A percentile compares a stretch with the other conserved stretches of the same genome.
These are phyloP conservation scores for Coenonympha arcania DNA, from an alignment of 2,888 invertebrate species.

Conservation along the genomic window DNA sequence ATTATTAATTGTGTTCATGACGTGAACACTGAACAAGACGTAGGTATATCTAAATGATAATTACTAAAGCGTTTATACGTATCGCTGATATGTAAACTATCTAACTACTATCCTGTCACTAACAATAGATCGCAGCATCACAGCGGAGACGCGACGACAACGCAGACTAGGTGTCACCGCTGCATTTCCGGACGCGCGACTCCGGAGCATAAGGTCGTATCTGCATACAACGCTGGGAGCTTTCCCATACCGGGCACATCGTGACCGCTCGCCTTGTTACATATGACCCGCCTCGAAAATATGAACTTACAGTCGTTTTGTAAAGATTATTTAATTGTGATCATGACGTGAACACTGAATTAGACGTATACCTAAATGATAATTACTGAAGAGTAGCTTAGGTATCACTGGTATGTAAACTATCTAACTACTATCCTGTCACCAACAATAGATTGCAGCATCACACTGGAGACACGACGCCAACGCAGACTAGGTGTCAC, in stretches of 20 bases:
- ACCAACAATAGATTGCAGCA: constrained; percentile 11
- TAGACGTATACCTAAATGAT: too few relatives aligned
- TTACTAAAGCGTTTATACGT: too few relatives aligned
- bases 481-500: constrained; percentile 21
- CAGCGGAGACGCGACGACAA: constrained; percentile 19
- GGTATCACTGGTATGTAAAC: too few relatives aligned
- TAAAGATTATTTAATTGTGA: too few relatives aligned
- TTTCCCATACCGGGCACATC: constrained; percentile 70
- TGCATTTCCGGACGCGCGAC: constrained; percentile 20
- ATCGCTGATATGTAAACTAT: too few relatives aligned
- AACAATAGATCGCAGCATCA: constrained; percentile 11
- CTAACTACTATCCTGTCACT: too few relatives aligned
- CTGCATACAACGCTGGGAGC: constrained; percentile 65
- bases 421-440: too few relatives aligned
- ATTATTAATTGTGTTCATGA: too few relatives aligned
- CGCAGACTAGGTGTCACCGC: constrained; percentile 19
- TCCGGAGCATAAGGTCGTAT: constrained; percentile 49
- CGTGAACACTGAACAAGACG: too few relatives aligned
- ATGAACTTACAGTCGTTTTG: constrained; percentile 70
- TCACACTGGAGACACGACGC: constrained; percentile 16
- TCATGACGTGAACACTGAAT: too few relatives aligned
- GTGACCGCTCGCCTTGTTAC: constrained; percentile 71
- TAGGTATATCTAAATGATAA: too few relatives aligned
- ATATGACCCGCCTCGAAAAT: constrained; percentile 67
- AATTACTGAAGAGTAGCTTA: too few relatives aligned